Base-by-base conservation (phyloP, 2,797 vertebrate genomes). In the Enteromius mattozi region DNA sequence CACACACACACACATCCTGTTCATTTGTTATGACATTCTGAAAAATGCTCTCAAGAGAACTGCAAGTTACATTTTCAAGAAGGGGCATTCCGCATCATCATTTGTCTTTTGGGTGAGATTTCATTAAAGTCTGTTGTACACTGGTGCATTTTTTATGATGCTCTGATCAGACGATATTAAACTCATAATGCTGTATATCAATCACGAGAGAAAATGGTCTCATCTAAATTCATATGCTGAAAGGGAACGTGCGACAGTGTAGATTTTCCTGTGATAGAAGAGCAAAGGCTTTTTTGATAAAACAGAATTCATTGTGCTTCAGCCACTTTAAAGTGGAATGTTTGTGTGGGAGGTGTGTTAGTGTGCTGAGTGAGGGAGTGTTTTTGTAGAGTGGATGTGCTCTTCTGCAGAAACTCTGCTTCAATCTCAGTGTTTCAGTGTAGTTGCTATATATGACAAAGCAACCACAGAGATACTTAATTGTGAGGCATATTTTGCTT, bases 71-170 rank as follows among this genome's bases (percentile, higher is more conserved):
- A 49, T 78, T 56, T 83, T 83, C 74, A 78, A 68, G 49, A 78
- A 78, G 61, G 45, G 37, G n/a, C 49, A 69, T 78, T 78, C 63
- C 69, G 82, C 74, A 47, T 83, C 74, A 83, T 83, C 74, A 56
- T 78, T 83, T 83, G 74, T 83, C 74, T 83, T 83, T 75, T 69
- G 82, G 65, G 4, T 83, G 82, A 78, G 74, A 78, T 83, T 83
- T 78, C 74, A 83, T 83, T 83, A 83, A 83, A 83, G 47, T 78
- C 49, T 69, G 82, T 78, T 83, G 74, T 83, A 83, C 82, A 78
- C 82, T 83, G 74, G 63, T 78, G 82, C 82, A 78, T 83, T 82
- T 83, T 82, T 86, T 82, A 82, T 86, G 85, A 78, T 79, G 75
- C 76, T 78, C 85, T 86, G 76, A 86, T 86, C 85, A 86, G 68